Percentiles rank a stretch among this genome's conserved stretches.
Conservation (phyloP, 2,797 vertebrate species). For the Pseudochirops cupreus region DNA sequence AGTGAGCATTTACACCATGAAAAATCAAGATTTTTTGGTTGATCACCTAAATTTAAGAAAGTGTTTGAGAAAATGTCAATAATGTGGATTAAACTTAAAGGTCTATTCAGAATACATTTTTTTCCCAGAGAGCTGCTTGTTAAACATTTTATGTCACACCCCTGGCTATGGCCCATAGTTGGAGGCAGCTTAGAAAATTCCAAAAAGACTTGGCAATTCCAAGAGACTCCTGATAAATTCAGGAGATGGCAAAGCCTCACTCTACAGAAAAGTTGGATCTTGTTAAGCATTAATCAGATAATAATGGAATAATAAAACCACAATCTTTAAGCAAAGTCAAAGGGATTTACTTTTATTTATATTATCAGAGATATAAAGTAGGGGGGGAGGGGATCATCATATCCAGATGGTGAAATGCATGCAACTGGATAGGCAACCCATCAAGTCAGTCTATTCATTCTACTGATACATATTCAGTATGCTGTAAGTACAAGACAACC, state of each 20-base stretch:
- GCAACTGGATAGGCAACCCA: not conserved
- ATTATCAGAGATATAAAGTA: not conserved
- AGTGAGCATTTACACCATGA: not conserved
- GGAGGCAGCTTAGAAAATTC: not conserved
- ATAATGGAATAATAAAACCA: not conserved
- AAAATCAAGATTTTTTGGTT: not conserved
- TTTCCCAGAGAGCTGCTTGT: not conserved
- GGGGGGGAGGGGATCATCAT: not conserved
- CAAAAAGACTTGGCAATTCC: not conserved
- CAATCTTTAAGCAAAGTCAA: constrained; percentile 28
- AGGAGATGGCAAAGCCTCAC: constrained; percentile 19
- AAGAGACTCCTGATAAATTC: constrained; percentile 21
- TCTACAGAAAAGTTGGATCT: constrained; percentile 9
- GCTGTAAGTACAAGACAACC: not conserved
- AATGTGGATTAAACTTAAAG: not conserved
- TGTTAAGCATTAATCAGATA: constrained; percentile 20
- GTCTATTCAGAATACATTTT: not conserved
- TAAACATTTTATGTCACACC: not conserved
- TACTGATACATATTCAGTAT: not conserved
- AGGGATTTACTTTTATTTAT: constrained; percentile 19
- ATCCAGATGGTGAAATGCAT: not conserved
- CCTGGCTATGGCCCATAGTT: not conserved
- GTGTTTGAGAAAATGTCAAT: not conserved
- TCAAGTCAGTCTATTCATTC: not conserved
- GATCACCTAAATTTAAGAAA: not conserved